phyloP scores from a whole-genome alignment of 1,140 invertebrate genomes.

The Drosophila guanche region DNA sequence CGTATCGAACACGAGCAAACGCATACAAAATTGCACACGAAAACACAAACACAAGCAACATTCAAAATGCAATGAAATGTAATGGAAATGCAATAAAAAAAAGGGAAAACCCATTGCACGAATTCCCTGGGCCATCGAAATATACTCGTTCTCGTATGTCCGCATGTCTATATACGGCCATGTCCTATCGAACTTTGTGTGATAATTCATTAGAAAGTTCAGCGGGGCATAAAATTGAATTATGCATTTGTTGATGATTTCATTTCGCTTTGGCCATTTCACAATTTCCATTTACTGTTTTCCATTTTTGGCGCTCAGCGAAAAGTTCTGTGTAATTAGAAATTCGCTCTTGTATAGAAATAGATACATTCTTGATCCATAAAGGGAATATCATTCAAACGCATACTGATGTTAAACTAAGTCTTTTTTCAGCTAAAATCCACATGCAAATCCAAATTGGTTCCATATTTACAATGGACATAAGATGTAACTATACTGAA shows the following conservation, averaged over 20 bases:
- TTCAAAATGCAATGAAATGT: conserved; percentile 44
- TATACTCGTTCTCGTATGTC: conserved; percentile 7
- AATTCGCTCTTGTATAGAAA: neutral
- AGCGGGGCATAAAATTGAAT: conserved; percentile 64
- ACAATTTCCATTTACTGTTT: neutral
- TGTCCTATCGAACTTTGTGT: conserved; percentile 2
- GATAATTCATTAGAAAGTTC: conserved; percentile 63
- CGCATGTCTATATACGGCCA: neutral
- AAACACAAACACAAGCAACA: conserved; percentile 34
- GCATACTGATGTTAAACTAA: too few species aligned
- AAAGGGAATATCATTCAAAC: too few species aligned
- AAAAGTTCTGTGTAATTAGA: conserved; percentile 12
- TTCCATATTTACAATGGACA: too few species aligned
- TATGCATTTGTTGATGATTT: conserved; percentile 61
- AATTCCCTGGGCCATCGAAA: conserved; percentile 27
- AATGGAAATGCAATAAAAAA: conserved; percentile 58
- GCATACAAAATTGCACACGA: conserved; percentile 17
- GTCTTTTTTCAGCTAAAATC: too few species aligned
- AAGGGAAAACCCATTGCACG: conserved; percentile 1
- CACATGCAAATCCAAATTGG: too few species aligned
- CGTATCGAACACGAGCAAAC: neutral
- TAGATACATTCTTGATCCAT: too few species aligned
- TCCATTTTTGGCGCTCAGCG: too few species aligned
- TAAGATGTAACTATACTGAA: too few species aligned
- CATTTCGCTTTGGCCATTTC: conserved; percentile 11